Evolutionary conservation across 2,797 vertebrate genomes (phyloP).

Genomic region (Etheostoma nigrum): DNA sequence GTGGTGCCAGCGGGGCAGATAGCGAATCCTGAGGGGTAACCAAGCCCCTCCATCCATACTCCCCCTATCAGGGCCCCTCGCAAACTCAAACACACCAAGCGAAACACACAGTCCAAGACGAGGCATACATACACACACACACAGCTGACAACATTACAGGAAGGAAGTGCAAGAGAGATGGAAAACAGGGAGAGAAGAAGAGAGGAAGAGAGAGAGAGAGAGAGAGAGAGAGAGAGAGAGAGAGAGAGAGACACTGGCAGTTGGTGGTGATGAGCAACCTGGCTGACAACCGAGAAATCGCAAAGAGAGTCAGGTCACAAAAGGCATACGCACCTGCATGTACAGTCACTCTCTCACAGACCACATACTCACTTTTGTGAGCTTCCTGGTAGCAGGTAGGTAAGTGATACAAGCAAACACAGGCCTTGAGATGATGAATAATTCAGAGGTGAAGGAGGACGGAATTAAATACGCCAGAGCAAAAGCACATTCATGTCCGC

Average conservation of each 20-base stretch:
- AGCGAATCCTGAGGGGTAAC: slow-evolving; percentile 91
- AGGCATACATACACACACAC: slow-evolving; percentile 7
- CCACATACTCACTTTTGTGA: slow-evolving; percentile 34
- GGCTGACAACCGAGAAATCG: slow-evolving; percentile 57
- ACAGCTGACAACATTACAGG: slow-evolving; percentile 17
- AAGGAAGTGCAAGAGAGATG: not conserved
- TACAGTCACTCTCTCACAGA: slow-evolving; percentile 7
- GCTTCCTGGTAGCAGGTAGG: slow-evolving; percentile 73
- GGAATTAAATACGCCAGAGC: slow-evolving; percentile 80
- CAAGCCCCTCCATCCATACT: slow-evolving; percentile 94
- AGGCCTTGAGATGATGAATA: slow-evolving; percentile 87
- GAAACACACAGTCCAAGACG: slow-evolving; percentile 20
- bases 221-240: not conserved
- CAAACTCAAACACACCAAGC: slow-evolving; percentile 38
- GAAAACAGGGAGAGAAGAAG: slow-evolving; percentile 20
- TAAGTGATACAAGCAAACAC: slow-evolving; percentile 82
- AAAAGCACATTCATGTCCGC: not conserved
- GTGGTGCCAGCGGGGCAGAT: slow-evolving; percentile 92
- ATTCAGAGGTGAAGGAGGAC: slow-evolving; percentile 86
- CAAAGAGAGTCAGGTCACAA: slow-evolving; percentile 60
- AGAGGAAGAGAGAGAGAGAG: not conserved
- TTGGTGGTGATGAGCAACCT: slow-evolving; percentile 45
- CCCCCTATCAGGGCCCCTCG: slow-evolving; percentile 70
- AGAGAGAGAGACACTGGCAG: slow-evolving; percentile 8
- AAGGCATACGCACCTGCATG: slow-evolving; percentile 21